Evolutionary conservation across 2,797 vertebrate genomes (phyloP), one percentile per base, ranked within the genome.

Genomic region (Cynopterus sphinx): DNA sequence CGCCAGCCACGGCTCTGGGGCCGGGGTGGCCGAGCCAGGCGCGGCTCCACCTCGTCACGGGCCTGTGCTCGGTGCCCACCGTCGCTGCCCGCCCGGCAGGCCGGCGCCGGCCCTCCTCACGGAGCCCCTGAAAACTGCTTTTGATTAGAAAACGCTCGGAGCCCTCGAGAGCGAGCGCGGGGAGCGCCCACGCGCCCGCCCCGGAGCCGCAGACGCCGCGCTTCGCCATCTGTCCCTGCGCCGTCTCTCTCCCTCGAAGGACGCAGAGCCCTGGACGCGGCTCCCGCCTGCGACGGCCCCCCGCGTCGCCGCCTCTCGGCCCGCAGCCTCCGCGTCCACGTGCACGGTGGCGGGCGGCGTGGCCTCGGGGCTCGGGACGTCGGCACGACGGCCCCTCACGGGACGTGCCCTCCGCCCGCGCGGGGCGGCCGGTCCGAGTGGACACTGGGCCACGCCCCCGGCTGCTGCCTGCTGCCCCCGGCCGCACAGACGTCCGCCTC

Each of bases 241-340:
- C 53, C 4, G 28, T 51, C 68, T 71, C 33, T 90, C 36, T 87
- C 46, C 26, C 7, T 28, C 1, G 55, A 57, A 15, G 15, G n/a
- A 24, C 55, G 39, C 2, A n/a, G 46, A 51, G 63, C 57, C 0
- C 53, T 12, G 5, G 70, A 49, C 31, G 51, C 43, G 4, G 70
- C 41, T 12, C 39, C 5, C 2, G 1, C n/a, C 17, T 39, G 6
- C 26, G 1, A 3, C 22, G 0, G 39, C 41, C 33, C 28, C 41
- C 78, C 33, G 41, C 6, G 9, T 0, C 1, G 2, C 1, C 0
- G 21, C 36, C 1, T 10, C 73, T 19, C 7, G 0, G 0, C 21
- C 33, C 24, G 0, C 0, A 46, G 43, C 43, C 43, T 12, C 2
- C 0, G 43, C 43, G 43, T 46, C 43, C 43, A 11, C 43, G 43